These are phyloP conservation scores for Ostrea denselamellosa DNA, from an alignment of 1,140 invertebrate genomes.

Conservation along the genomic window DNA sequence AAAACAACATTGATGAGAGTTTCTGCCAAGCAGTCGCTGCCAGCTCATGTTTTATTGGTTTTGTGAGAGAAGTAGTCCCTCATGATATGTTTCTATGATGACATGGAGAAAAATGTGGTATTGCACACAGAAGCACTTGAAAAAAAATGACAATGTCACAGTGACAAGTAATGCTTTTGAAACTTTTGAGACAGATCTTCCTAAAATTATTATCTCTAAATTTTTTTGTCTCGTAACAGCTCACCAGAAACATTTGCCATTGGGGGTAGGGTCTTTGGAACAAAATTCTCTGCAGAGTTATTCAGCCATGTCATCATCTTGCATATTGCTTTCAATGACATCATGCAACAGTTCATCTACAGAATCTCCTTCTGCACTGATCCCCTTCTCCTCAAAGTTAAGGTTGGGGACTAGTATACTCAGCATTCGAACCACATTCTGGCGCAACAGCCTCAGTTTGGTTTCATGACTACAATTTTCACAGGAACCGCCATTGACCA, in stretches of 20 bases:
- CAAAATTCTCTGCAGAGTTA: slow-evolving; percentile 30
- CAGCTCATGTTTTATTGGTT: slow-evolving; percentile 35
- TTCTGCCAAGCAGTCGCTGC: slow-evolving; percentile 37
- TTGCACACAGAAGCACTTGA: slow-evolving; percentile 32
- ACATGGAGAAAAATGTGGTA: slow-evolving; percentile 30
- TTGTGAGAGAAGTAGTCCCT: slow-evolving; percentile 30
- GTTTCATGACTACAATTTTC: slow-evolving; percentile 69
- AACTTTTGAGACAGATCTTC: slow-evolving; percentile 34
- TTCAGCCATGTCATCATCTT: slow-evolving; percentile 70
- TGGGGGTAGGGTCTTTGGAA: background rate
- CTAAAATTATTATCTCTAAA: background rate
- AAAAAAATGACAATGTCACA: background rate
- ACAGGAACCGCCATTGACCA: slow-evolving; percentile 57
- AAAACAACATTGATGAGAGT: slow-evolving; percentile 36
- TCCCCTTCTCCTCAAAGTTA: slow-evolving; percentile 76
- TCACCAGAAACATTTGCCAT: slow-evolving; percentile 27
- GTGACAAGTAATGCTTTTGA: slow-evolving; percentile 32
- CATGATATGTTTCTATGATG: slow-evolving; percentile 36
- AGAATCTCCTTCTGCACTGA: slow-evolving; percentile 75
- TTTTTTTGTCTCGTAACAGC: background rate
- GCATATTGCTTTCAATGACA: slow-evolving; percentile 78
- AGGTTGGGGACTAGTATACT: slow-evolving; percentile 77
- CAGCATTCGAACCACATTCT: slow-evolving; percentile 77
- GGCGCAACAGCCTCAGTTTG: slow-evolving; percentile 72
- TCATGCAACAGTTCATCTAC: slow-evolving; percentile 77